phyloP scores from a whole-genome alignment of 2,797 vertebrate species.

The Protosalanx chinensis region DNA sequence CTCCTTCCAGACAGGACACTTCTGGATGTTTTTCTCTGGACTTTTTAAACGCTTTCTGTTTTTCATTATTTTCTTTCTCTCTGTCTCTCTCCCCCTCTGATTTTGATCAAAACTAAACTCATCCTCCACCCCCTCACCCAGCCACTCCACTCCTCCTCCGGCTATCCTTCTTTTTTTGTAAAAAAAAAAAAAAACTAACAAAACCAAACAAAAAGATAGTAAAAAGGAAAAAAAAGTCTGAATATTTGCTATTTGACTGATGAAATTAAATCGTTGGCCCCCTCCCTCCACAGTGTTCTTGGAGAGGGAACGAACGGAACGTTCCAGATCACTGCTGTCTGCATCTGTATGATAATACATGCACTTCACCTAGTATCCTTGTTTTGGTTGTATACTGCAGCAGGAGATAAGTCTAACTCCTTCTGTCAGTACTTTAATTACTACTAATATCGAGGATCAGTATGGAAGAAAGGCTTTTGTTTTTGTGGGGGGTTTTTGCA shows the following conservation, averaged over 20 bases:
- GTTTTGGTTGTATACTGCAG: conserved; percentile 38
- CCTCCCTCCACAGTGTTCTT: conserved; percentile 29
- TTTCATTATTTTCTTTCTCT: neutral
- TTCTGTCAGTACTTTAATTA: conserved; percentile 65
- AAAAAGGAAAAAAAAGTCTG: neutral
- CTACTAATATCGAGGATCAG: conserved; percentile 43
- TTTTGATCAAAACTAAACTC: conserved; percentile 13
- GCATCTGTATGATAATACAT: conserved; percentile 45
- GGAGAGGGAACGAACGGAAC: conserved; percentile 24
- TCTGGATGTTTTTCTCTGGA: conserved; percentile 3
- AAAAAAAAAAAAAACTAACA: conserved; percentile 38
- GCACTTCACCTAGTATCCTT: conserved; percentile 31
- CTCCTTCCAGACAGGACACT: neutral
- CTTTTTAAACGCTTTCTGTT: conserved; percentile 10
- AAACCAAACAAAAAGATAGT: conserved; percentile 25
- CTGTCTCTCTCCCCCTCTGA: neutral
- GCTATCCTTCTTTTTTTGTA: conserved; percentile 30
- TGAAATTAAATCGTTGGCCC: conserved; percentile 52
- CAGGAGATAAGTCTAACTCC: conserved; percentile 35
- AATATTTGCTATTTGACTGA: conserved; percentile 32
- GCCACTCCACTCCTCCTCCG: neutral
- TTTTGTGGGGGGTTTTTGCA: conserved; percentile 20
- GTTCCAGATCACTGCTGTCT: conserved; percentile 52
- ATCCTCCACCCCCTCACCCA: neutral
- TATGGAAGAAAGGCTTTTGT: conserved; percentile 43